phyloP scores from a whole-genome alignment of 2,113 vertebrate species.

The Oostethus manadensis region DNA sequence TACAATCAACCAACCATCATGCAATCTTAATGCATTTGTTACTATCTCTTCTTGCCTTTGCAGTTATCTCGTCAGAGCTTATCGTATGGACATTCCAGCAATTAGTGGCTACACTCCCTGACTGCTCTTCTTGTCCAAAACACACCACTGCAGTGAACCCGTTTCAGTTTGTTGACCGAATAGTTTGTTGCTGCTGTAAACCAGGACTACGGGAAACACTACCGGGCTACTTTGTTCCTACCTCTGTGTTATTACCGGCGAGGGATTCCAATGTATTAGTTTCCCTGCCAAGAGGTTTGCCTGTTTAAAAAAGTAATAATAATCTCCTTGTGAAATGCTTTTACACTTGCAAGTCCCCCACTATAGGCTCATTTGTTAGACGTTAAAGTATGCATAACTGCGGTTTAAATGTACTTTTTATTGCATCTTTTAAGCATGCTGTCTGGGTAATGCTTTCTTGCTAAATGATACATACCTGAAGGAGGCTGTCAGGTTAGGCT shows the following conservation, averaged over 20 bases:
- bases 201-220: not conserved
- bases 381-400: constrained; percentile 5
- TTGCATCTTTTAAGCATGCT: constrained; percentile 23
- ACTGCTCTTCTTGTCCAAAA: constrained; percentile 1
- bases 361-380: not conserved
- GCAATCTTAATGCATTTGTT: not conserved
- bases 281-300: constrained; percentile 33
- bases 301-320: constrained; percentile 21
- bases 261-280: constrained; percentile 16
- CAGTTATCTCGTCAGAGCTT: constrained; percentile 7
- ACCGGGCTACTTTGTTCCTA: constrained; percentile 27
- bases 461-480: constrained; percentile 28
- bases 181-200: not conserved
- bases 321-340: constrained; percentile 11
- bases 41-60: not conserved
- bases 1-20: constrained; percentile 3
- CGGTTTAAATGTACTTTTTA: constrained; percentile 12
- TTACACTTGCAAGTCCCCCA: too few species aligned
- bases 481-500: constrained; percentile 21
- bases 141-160: not conserved
- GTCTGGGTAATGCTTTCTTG: constrained; percentile 15
- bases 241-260: constrained; percentile 13
- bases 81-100: not conserved
- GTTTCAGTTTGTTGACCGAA: constrained; percentile 6
- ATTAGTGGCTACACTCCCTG: not conserved